Base-by-base conservation (phyloP, 1,140 invertebrate genomes). In the Neodiprion fabricii region DNA sequence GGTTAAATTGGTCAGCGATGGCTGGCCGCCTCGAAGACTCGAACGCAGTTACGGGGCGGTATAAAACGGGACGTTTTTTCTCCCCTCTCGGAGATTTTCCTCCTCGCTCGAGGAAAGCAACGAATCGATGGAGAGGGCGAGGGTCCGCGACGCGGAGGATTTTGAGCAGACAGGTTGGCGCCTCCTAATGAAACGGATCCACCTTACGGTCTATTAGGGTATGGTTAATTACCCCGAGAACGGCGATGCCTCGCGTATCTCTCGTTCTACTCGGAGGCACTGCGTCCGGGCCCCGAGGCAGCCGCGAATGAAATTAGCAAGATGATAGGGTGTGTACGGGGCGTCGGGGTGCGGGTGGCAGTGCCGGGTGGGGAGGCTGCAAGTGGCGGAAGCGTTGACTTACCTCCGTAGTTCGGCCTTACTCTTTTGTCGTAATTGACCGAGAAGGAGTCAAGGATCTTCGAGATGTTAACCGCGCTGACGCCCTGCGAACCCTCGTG, bases 351-450 rank as follows among this genome's bases (percentile, higher is more conserved):
- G 28, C 28, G 28, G 28, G 28, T 40, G 28, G 28, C 28, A 40
- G 28, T 40, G 28, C 28, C 28, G 28, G 28, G 5, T 40, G 28
- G 28, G 28, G 28, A 40, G 28, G 28, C 28, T 40, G 28, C 28
- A 40, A 40, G 28, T 40, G 28, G 28, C 28, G 28, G 28, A 40
- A 14, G 53, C 5, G 53, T 61, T 82, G 81, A 94, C 95, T 94
- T 91, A 97, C 96, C 96, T 94, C 97, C 96, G 90, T 98, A 98
- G 90, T 97, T 97, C 85, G 97, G 97, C 91, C 97, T 95, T 92
- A 98, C 95, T 93, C 97, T 93, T 93, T 98, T 98, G 91, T 98
- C 97, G 90, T 98, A 98, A 90, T 95, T 97, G 86, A 95, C 93
- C 87, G 95, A 96, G 88, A 97, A 95, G 79, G 95, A 96, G 90